Percentiles rank a stretch among this genome's conserved stretches.
phyloP scores from a whole-genome alignment of 2,113 vertebrate genomes.

The Egretta garzetta region DNA sequence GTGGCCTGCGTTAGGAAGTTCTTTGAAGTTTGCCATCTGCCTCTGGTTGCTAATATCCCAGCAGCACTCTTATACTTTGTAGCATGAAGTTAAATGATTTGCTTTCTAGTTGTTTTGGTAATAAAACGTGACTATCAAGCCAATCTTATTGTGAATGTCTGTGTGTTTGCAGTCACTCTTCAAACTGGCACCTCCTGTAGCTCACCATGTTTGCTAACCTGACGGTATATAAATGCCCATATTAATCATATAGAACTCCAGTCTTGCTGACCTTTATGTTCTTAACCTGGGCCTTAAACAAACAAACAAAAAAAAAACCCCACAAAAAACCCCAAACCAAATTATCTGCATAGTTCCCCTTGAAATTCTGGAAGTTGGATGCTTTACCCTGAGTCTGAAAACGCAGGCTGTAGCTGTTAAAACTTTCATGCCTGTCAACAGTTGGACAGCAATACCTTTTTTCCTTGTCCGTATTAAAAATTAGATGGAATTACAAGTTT shows the following conservation, averaged over 20 bases:
- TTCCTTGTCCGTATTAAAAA: background rate
- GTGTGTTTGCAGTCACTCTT: background rate
- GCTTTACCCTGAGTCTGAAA: background rate
- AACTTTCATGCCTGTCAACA: background rate
- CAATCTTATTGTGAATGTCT: conserved; percentile 46
- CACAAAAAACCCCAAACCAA: background rate
- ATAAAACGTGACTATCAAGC: conserved; percentile 21
- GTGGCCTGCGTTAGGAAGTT: background rate
- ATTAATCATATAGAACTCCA: background rate
- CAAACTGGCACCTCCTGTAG: background rate
- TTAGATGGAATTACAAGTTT: background rate
- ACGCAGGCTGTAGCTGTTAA: background rate
- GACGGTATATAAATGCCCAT: background rate
- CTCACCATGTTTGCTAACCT: background rate
- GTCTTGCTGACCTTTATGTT: background rate
- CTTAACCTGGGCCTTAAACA: background rate
- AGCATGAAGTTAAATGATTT: background rate
- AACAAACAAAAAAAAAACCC: background rate
- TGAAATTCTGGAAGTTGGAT: background rate
- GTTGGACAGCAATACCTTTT: background rate
- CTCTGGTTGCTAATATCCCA: background rate
- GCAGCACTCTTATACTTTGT: background rate
- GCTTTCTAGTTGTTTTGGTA: background rate
- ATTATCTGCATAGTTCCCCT: background rate
- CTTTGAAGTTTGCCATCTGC: background rate